phyloP scores from a whole-genome alignment of 2,113 vertebrate genomes.

The Xiphophorus maculatus region DNA sequence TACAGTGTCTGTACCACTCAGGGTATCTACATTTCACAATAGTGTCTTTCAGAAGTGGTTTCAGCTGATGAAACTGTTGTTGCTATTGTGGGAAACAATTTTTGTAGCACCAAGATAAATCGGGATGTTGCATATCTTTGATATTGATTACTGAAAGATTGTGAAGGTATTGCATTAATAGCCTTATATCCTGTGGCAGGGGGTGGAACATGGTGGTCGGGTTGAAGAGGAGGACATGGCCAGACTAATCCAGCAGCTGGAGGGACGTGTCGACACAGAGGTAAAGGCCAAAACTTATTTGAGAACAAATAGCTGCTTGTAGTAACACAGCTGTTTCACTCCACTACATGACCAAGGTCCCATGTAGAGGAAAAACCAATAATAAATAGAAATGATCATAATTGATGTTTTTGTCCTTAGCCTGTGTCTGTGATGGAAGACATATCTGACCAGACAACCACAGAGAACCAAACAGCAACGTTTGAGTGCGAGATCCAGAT shows the following conservation, averaged over 20 bases:
- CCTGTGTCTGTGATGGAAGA: constrained; percentile 90
- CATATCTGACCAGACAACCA: constrained; percentile 86
- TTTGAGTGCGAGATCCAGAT: constrained; percentile 94
- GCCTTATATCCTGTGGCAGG: constrained; percentile 73
- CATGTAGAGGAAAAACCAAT: no score
- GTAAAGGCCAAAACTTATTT: constrained; percentile 22
- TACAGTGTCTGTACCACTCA: no score
- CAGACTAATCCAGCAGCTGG: constrained; percentile 83
- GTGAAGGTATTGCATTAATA: not conserved
- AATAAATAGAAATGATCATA: not conserved
- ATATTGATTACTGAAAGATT: not conserved
- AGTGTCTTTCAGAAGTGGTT: no score
- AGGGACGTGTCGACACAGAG: constrained; percentile 55
- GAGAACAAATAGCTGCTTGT: not conserved
- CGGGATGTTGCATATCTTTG: not conserved
- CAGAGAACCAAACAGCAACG: constrained; percentile 84
- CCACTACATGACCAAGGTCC: not conserved
- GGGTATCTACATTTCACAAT: no score
- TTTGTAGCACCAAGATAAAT: no score
- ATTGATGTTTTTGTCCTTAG: constrained; percentile 70
- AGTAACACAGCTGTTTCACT: not conserved
- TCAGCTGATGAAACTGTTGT: no score
- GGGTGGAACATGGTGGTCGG: constrained; percentile 84
- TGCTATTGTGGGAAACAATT: no score
- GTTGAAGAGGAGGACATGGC: constrained; percentile 89